phyloP scores from a whole-genome alignment of 2,113 vertebrate species.

The Conger conger region DNA sequence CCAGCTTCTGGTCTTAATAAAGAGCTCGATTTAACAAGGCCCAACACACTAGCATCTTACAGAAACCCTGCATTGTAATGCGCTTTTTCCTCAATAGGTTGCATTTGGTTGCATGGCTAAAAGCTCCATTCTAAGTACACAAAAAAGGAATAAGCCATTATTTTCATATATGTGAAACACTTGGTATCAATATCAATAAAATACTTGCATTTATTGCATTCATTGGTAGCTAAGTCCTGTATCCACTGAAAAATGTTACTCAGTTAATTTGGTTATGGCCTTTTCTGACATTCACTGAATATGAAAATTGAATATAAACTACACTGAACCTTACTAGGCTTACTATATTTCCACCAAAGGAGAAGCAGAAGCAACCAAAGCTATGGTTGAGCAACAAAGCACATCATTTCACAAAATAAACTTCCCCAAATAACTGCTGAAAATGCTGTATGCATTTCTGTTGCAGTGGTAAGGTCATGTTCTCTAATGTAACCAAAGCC shows the following conservation, averaged over 20 bases:
- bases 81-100: not conserved
- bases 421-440: not conserved
- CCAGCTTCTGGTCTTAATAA: not conserved
- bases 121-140: not conserved
- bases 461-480: not conserved
- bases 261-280: not conserved
- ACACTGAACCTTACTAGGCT: not conserved
- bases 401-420: not conserved
- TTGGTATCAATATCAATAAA: not conserved
- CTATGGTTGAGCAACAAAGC: not conserved
- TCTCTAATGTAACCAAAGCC: conserved; percentile 10
- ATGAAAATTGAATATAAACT: not conserved
- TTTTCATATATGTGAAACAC: not conserved
- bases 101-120: not conserved
- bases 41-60: not conserved
- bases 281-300: not conserved
- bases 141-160: not conserved
- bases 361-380: not conserved
- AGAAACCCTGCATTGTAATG: not conserved
- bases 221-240: not conserved
- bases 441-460: not conserved
- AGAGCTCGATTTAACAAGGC: not conserved
- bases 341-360: not conserved
- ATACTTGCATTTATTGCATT: not conserved
- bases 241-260: not conserved